Conservation (phyloP, 2,888 invertebrate genomes). For the Dryocosmus kuriphilus region DNA sequence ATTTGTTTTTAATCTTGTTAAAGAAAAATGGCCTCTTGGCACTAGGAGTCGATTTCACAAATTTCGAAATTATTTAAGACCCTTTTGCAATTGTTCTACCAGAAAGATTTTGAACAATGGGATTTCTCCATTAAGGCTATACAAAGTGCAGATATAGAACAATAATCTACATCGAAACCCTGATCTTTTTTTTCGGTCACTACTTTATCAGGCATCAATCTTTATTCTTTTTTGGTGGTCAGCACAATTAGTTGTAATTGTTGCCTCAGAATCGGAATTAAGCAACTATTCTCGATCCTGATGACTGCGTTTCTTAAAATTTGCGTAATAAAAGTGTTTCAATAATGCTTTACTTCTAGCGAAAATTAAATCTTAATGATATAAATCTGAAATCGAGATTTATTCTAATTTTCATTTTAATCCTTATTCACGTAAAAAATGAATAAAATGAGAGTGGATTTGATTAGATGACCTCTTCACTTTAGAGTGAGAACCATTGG, state of each 20-base stretch:
- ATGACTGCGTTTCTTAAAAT: not conserved
- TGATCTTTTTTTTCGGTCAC: conserved; percentile 1
- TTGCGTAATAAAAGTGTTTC: not conserved
- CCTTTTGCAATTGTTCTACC: conserved; percentile 32
- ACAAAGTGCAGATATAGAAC: conserved; percentile 10
- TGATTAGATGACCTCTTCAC: no score
- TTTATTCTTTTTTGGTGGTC: conserved; percentile 24
- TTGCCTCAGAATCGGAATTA: not conserved
- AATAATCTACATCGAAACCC: conserved; percentile 25
- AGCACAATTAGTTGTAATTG: conserved; percentile 13
- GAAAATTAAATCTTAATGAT: not conserved
- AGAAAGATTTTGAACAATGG: conserved; percentile 18
- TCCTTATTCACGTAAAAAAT: no score
- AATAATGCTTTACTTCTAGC: no score
- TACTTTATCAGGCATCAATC: conserved; percentile 26
- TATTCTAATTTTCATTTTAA: no score
- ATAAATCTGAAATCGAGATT: no score
- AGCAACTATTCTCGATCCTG: not conserved
- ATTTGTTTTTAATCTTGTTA: not conserved
- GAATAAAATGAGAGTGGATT: no score
- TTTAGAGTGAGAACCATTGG: no score
- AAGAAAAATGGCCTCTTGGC: no score
- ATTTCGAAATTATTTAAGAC: conserved; percentile 8
- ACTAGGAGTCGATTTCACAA: conserved; percentile 1
- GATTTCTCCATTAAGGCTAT: conserved; percentile 32